These are phyloP conservation scores for Bombylius major DNA, from an alignment of 2,888 invertebrate genomes.

Conservation along the genomic window DNA sequence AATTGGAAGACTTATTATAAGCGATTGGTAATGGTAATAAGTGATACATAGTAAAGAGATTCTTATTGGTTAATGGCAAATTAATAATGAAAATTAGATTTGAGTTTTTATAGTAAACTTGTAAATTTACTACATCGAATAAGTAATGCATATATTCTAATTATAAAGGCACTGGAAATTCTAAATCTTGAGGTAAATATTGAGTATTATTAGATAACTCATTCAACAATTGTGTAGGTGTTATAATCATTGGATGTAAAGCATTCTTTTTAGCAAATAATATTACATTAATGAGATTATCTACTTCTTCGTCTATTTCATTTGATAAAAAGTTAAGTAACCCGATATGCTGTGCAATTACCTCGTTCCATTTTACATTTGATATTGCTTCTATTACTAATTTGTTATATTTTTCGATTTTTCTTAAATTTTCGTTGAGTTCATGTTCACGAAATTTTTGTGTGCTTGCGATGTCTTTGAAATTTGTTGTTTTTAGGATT, in stretches of 20 bases:
- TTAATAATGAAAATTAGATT: too few species aligned
- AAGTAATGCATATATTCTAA: neutral
- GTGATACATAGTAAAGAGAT: too few species aligned
- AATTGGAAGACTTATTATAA: too few species aligned
- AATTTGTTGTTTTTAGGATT: constrained; percentile 12
- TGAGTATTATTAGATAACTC: neutral
- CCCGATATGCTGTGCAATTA: constrained; percentile 10
- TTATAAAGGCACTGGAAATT: neutral
- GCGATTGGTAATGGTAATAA: too few species aligned
- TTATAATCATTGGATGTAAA: neutral
- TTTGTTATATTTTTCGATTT: constrained; percentile 8
- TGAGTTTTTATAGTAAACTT: too few species aligned
- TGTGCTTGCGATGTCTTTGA: constrained; percentile 12
- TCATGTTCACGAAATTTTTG: constrained; percentile 12
- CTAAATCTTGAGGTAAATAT: neutral
- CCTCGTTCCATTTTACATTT: neutral
- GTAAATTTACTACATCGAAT: too few species aligned
- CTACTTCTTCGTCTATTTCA: constrained; percentile 11
- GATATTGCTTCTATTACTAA: neutral
- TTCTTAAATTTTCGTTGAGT: constrained; percentile 13
- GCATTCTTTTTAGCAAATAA: constrained; percentile 7
- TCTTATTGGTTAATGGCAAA: too few species aligned
- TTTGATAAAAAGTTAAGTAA: constrained; percentile 9
- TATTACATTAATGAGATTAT: constrained; percentile 9
- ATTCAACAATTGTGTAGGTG: neutral